A percentile compares a stretch with the other conserved stretches of the same genome.
phyloP scores from a whole-genome alignment of 1,140 invertebrate species.

The Pachypsylla venusta region DNA sequence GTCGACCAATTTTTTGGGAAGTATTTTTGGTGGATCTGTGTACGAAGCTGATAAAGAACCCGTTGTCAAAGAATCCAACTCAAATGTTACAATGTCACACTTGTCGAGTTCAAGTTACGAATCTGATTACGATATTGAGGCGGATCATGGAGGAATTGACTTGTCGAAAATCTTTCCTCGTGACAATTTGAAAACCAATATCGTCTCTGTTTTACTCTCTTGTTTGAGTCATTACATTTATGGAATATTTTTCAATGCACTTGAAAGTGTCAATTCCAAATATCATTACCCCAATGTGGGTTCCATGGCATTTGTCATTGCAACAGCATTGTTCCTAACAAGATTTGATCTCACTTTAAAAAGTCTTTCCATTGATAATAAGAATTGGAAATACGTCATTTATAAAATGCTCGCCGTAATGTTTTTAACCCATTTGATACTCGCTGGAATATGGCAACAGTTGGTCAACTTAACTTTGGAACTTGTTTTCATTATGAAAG shows the following conservation, averaged over 20 bases:
- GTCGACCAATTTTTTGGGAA: too few relatives aligned
- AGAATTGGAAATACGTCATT: neutral
- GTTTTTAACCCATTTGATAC: neutral
- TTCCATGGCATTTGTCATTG: neutral
- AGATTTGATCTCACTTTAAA: neutral
- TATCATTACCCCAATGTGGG: neutral
- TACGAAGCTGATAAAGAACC: too few relatives aligned
- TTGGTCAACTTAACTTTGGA: slow-evolving; percentile 1
- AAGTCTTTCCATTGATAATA: neutral
- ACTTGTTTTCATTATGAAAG: neutral
- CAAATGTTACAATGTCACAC: too few relatives aligned
- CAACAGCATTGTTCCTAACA: neutral
- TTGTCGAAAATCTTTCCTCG: neutral
- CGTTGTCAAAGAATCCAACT: too few relatives aligned
- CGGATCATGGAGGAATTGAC: too few relatives aligned
- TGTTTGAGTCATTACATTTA: neutral
- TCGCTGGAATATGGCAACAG: neutral
- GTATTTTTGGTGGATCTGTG: too few relatives aligned
- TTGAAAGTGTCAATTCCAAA: neutral
- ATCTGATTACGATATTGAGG: too few relatives aligned
- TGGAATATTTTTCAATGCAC: neutral
- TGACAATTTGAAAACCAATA: neutral
- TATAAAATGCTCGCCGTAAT: neutral
- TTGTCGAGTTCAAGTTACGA: too few relatives aligned
- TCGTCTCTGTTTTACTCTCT: neutral